Evolutionary conservation across 2,888 invertebrate genomes (phyloP).

Genomic region (Belgica antarctica): DNA sequence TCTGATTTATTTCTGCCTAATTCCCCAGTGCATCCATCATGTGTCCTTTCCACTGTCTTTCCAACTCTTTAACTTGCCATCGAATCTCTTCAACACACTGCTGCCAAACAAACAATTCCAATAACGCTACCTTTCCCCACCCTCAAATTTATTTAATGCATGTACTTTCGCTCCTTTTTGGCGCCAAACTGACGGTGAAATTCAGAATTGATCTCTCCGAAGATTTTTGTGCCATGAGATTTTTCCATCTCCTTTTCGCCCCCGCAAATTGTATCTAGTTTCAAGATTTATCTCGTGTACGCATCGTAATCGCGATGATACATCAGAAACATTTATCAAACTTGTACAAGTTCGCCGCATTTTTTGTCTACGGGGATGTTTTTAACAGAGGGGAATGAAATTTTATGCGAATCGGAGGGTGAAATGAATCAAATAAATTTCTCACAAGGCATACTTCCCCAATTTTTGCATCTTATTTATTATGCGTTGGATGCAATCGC

Average conservation of each 20-base stretch:
- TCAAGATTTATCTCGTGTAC: conserved; percentile 23
- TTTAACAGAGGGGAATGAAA: background rate
- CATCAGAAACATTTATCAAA: conserved; percentile 42
- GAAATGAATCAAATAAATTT: background rate
- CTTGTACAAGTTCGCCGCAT: conserved; percentile 14
- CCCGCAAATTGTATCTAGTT: conserved; percentile 24
- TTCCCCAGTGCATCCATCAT: conserved; percentile 8
- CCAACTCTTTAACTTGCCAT: conserved; percentile 13
- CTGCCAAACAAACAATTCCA: background rate
- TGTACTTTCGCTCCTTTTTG: conserved; percentile 28
- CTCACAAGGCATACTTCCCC: background rate
- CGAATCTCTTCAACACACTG: no score
- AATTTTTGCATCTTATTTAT: background rate
- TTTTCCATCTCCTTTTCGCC: background rate
- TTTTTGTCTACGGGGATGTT: conserved; percentile 26
- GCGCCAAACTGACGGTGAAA: conserved; percentile 42
- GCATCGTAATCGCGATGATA: conserved; percentile 44
- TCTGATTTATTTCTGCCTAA: conserved; percentile 11
- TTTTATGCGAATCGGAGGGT: conserved; percentile 3
- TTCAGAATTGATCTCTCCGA: conserved; percentile 39
- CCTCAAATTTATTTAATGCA: background rate
- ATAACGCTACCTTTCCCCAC: background rate
- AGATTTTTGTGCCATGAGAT: background rate
- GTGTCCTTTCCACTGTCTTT: background rate
- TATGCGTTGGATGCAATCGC: conserved; percentile 11